Evolutionary conservation across 2,113 vertebrate genomes (phyloP).

Genomic region (Callocephalon fimbriatum): DNA sequence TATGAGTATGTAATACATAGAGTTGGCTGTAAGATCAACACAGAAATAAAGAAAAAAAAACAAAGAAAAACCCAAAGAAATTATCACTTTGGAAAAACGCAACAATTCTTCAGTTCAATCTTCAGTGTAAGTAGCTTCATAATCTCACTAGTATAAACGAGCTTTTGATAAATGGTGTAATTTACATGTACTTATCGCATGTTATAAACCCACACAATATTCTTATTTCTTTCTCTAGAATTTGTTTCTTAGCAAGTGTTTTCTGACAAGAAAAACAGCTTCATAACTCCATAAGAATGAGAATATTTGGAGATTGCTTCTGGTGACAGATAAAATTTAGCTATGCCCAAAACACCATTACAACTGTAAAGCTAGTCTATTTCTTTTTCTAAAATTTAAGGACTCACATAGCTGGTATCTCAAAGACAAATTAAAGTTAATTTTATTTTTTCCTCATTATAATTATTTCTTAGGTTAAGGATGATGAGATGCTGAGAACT

Average conservation of each 20-base stretch:
- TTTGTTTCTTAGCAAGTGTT: not conserved
- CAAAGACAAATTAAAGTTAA: not conserved
- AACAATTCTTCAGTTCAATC: not conserved
- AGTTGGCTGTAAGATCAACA: not conserved
- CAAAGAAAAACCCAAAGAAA: not conserved
- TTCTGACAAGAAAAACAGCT: constrained; percentile 34
- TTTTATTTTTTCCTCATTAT: not conserved
- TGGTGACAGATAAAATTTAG: not conserved
- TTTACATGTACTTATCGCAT: constrained; percentile 6
- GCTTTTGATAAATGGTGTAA: constrained; percentile 34
- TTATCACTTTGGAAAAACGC: not conserved
- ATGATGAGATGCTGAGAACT: not conserved
- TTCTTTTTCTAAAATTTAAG: not conserved
- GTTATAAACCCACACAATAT: constrained; percentile 47
- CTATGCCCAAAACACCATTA: not conserved
- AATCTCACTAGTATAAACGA: constrained; percentile 15
- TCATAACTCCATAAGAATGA: not conserved
- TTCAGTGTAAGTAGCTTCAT: not conserved
- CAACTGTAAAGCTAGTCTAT: not conserved
- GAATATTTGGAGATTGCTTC: not conserved
- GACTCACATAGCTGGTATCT: not conserved
- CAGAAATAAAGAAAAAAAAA: not conserved
- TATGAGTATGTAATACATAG: not conserved
- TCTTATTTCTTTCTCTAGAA: constrained; percentile 37
- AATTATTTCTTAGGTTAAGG: not conserved